Percentiles rank a stretch among this genome's conserved stretches.
phyloP scores from a whole-genome alignment of 2,797 vertebrate genomes.

The Gymnopithys bicolor region DNA sequence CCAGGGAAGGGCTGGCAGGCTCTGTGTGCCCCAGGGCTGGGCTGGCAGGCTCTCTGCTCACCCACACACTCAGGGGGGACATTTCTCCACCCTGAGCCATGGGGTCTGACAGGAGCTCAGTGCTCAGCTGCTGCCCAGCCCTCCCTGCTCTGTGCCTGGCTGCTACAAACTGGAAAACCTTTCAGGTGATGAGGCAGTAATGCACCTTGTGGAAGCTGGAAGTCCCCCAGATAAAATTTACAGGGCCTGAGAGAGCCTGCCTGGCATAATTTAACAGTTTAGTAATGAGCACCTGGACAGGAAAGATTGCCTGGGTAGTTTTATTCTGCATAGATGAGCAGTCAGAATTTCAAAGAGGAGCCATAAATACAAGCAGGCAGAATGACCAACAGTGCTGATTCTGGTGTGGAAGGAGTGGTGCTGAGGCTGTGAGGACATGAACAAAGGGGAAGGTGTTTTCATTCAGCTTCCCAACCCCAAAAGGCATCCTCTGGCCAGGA shows the following conservation, averaged over 20 bases:
- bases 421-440: background rate
- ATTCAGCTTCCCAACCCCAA: background rate
- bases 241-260: conserved; percentile 7
- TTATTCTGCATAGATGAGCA: conserved; percentile 43
- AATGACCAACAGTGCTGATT: background rate
- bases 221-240: conserved; percentile 25
- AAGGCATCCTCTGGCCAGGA: background rate
- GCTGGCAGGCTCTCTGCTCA: background rate
- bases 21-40: background rate
- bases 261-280: background rate
- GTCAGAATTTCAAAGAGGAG: conserved; percentile 26
- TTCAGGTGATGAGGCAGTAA: conserved; percentile 21
- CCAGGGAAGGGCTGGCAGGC: background rate
- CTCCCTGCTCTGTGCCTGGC: background rate
- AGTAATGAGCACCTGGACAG: conserved; percentile 25
- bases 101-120: background rate
- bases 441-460: background rate
- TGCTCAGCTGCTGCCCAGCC: background rate
- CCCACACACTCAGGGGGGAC: accelerated
- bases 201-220: conserved; percentile 1
- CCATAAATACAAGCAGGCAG: conserved; percentile 22
- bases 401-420: background rate
- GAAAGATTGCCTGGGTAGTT: conserved; percentile 34
- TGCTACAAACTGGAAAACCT: background rate
- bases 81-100: background rate